A percentile compares a stretch with the other conserved stretches of the same genome.
Evolutionary conservation across 2,113 vertebrate genomes (phyloP).

Genomic region (Varanus salvator): DNA sequence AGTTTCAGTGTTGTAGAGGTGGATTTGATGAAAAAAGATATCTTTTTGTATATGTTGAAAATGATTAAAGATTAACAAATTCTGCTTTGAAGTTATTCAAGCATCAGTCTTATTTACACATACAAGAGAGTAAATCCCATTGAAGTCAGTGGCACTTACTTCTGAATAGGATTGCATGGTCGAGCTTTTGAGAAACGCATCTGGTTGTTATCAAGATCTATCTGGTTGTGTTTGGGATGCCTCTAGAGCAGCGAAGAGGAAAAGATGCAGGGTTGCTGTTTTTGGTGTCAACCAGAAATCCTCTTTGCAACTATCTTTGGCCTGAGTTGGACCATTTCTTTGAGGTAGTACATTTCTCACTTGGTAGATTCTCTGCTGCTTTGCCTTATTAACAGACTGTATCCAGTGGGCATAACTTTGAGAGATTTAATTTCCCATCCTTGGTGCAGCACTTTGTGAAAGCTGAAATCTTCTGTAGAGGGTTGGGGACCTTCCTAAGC

Average conservation of each 20-base stretch:
- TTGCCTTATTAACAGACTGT: not conserved
- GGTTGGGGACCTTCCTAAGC: too few species aligned
- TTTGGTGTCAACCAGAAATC: not conserved
- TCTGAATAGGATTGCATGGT: too few species aligned
- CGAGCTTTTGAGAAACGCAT: too few species aligned
- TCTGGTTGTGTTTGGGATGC: not conserved
- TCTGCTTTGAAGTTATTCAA: not conserved
- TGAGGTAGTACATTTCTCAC: constrained; percentile 1
- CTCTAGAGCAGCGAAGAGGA: not conserved
- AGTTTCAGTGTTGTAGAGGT: not conserved
- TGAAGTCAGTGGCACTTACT: too few species aligned
- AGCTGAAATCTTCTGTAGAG: too few species aligned
- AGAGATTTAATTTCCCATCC: too few species aligned
- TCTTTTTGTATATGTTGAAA: not conserved
- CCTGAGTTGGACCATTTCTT: not conserved
- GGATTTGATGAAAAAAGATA: not conserved
- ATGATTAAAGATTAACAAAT: not conserved
- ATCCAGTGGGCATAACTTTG: not conserved
- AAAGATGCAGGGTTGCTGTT: not conserved
- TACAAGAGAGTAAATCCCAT: too few species aligned
- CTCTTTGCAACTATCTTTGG: not conserved
- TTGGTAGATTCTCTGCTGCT: not conserved
- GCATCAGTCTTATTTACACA: not conserved
- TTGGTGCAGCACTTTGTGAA: too few species aligned
- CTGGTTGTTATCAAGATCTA: too few species aligned